Conservation (phyloP, 1,140 invertebrate genomes). For the Zaprionus ornatus region DNA sequence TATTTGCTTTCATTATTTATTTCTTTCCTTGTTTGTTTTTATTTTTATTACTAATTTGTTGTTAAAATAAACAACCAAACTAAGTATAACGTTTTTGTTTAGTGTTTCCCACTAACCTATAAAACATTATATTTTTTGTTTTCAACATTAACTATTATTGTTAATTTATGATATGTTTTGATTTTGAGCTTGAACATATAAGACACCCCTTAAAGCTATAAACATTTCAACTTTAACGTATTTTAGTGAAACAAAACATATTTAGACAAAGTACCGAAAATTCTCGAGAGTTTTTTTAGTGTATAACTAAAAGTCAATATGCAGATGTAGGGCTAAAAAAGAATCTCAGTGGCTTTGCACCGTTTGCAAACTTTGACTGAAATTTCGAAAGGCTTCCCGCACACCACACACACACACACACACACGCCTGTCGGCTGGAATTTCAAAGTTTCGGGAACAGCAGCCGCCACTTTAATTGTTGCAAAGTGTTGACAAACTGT, state of each 20-base stretch:
- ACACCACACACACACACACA: not conserved
- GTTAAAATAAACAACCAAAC: too few species aligned
- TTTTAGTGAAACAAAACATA: not conserved
- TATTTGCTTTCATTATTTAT: too few species aligned
- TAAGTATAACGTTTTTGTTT: too few species aligned
- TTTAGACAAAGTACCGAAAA: not conserved
- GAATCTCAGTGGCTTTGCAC: not conserved
- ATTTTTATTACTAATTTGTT: too few species aligned
- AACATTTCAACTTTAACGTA: not conserved
- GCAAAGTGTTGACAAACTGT: conserved; percentile 52
- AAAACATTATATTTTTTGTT: too few species aligned
- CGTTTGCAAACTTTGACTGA: not conserved
- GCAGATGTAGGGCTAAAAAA: not conserved
- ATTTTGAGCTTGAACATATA: too few species aligned
- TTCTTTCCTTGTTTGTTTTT: too few species aligned
- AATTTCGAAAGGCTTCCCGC: not conserved
- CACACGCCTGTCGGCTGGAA: conserved; percentile 3
- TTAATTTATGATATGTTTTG: too few species aligned
- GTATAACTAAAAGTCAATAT: not conserved
- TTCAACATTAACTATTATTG: too few species aligned
- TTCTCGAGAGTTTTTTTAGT: not conserved
- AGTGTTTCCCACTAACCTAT: too few species aligned
- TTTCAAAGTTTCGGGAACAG: conserved; percentile 27
- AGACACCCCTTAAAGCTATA: too few species aligned
- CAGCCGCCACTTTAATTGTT: conserved; percentile 43